Evolutionary conservation across 2,888 invertebrate species (phyloP), one percentile per base, ranked within the genome.

Genomic region (Callosobruchus maculatus): DNA sequence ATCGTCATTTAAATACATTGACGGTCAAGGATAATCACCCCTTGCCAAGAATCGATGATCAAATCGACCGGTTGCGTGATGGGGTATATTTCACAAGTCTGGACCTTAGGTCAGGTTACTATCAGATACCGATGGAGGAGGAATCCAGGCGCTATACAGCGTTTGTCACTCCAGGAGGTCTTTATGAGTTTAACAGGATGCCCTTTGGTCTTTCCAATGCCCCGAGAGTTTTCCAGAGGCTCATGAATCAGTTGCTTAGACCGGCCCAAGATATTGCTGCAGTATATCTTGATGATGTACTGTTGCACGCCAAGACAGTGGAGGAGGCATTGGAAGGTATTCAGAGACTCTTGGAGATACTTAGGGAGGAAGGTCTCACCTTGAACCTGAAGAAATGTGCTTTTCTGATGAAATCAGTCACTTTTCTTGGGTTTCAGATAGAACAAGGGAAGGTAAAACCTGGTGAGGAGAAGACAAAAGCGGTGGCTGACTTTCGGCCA

Each of bases 191-290:
- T n/a, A 70, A 70, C 13, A n/a, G 70, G 4, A 21, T 70, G 20
- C 77, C 18, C 75, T 76, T 21, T 7, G 77, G 71, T 5, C 22
- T 70, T 5, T 22, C 70, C 0, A 85, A 85, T 72, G 83, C 83
- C 0, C 83, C 84, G 0, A 78, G 79, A 22, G 82, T 82, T 20
- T 86, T 85, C 76, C 83, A 84, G 73, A 72, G 82, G 22, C 75
- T 82, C 0, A 74, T 76, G 31, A 76, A 74, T 68, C 31, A 67
- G 22, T 68, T 74, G 20, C 49, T 74, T 1, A 31, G 21, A 20
- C 69, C 71, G n/a, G 20, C 68, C 9, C 67, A 70, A 21, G 21
- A 30, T 22, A 21, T 20, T 22, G 30, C 69, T 0, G 77, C 75
- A 3, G 21, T 70, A 21, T 78, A 76, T 71, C 18, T 78, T 13